phyloP scores from a whole-genome alignment of 1,140 invertebrate genomes.

The Drosophila rhopaloa region DNA sequence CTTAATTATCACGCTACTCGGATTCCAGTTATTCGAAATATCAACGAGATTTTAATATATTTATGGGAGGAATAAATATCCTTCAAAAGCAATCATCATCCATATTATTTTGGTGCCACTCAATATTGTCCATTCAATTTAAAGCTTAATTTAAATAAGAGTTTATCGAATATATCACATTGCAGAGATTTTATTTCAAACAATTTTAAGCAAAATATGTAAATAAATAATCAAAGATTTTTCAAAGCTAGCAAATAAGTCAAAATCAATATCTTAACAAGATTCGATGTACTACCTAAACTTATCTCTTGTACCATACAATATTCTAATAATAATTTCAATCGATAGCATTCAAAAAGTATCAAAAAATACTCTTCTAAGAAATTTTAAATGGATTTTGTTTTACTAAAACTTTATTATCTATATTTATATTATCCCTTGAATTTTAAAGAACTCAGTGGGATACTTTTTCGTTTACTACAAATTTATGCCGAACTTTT shows the following conservation, averaged over 20 bases:
- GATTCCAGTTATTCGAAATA: not conserved
- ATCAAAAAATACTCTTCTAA: not conserved
- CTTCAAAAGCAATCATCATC: not conserved
- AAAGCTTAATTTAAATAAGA: not conserved
- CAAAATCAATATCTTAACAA: too few species aligned
- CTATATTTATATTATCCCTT: not conserved
- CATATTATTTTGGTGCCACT: not conserved
- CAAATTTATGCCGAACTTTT: not conserved
- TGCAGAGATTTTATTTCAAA: too few species aligned
- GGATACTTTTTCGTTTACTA: not conserved
- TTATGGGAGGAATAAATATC: not conserved
- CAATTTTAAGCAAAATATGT: too few species aligned
- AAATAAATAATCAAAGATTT: too few species aligned
- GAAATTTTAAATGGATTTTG: too few species aligned
- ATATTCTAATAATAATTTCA: not conserved
- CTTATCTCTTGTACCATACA: too few species aligned
- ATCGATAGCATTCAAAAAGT: not conserved
- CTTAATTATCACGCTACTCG: slow-evolving; percentile 2
- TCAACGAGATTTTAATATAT: not conserved
- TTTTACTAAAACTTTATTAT: too few species aligned
- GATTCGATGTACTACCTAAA: too few species aligned
- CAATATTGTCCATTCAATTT: not conserved
- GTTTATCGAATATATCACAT: too few species aligned
- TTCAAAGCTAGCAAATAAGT: too few species aligned
- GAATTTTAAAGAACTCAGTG: not conserved